Evolutionary conservation across 2,888 invertebrate species (phyloP), one percentile per base, ranked within the genome.

Genomic region (Acrobeloides nanus): DNA sequence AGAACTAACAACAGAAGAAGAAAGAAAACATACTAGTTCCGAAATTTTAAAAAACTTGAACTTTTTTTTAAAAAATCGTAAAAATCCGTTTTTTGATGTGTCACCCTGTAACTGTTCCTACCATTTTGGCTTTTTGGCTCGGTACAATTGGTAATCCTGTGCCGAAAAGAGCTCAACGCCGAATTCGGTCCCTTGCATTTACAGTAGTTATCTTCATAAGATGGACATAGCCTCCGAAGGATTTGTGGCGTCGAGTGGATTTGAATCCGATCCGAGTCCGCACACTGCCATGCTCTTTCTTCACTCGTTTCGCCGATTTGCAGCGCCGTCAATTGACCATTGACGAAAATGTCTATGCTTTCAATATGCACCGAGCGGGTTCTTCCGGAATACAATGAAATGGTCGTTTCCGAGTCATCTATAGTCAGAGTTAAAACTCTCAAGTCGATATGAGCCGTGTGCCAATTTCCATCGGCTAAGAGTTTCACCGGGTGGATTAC

Each of bases 391-490:
- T 35, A 17, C 15, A 63, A 35, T 15, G 61, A 57, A 32, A 59
- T 51, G 3, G 43, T 47, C 6, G 59, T 59, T 29, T 45, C 31
- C 17, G 46, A 27, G 27, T 44, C 62, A 29, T 59, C 59, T 20
- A 60, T 34, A 18, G 40, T 34, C 17, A 60, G 25, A n/a, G 43
- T 27, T 38, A 49, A 21, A 21, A 31, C 33, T 10, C 39, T 34
- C 5, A 58, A 32, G 39, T 58, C 38, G 20, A 60, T 21, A 26
- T 26, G 26, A 24, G 50, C 35, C 15, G 29, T 21, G 45, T 60
- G 60, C 63, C 62, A 60, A 15, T 43, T 20, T 27, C 60, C 60
- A 42, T 64, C 63, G 12, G 60, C 37, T 7, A 60, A 35, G 20
- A 61, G 45, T 25, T 56, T 57, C 18, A 59, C 35, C 17, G 59